phyloP scores from a whole-genome alignment of 2,888 invertebrate species.

The Agriotes lineatus region DNA sequence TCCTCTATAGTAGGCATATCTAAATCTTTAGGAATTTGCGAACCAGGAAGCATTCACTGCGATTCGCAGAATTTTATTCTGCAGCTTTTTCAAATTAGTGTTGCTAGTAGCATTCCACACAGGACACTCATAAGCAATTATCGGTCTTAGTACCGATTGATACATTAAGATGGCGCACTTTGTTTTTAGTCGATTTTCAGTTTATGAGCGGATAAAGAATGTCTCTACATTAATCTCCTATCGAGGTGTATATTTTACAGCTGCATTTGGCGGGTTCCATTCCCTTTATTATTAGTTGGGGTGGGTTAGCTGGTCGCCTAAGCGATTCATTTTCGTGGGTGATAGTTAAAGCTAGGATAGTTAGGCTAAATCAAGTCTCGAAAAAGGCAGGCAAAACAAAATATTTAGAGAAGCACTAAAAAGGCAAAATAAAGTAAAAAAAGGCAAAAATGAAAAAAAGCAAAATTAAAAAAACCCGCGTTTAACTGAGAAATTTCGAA shows the following conservation, averaged over 20 bases:
- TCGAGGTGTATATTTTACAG: slow-evolving; percentile 3
- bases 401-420: no score
- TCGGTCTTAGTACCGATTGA: slow-evolving; percentile 3
- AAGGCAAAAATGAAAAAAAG: no score
- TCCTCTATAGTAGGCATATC: no score
- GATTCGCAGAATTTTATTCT: no score
- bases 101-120: not conserved
- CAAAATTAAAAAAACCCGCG: no score
- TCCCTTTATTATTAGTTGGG: not conserved
- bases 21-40: no score
- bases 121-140: slow-evolving; percentile 3
- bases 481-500: no score
- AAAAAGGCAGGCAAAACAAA: no score
- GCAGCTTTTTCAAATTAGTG: not conserved
- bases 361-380: no score
- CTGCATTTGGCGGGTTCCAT: not conserved
- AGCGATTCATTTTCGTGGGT: not conserved
- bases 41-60: no score
- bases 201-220: not conserved
- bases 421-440: no score
- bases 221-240: not conserved
- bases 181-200: not conserved
- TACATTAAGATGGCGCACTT: not conserved
- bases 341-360: no score
- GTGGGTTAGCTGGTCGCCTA: not conserved